These are phyloP conservation scores for Chaunax sp. DNA, from an alignment of 2,797 vertebrate genomes.

Conservation along the genomic window DNA sequence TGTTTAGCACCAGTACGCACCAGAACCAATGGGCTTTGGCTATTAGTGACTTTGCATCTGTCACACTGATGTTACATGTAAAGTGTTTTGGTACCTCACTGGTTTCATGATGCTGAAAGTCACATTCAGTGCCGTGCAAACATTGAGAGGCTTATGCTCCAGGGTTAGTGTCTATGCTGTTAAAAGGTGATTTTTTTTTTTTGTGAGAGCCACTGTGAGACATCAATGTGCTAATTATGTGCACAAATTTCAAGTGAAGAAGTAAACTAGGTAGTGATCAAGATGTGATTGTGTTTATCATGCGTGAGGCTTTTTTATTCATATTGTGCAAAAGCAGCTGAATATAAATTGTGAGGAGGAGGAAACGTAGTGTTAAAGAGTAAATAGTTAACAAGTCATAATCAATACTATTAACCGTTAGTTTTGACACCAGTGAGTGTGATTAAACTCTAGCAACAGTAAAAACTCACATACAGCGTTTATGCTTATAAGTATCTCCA, in stretches of 20 bases:
- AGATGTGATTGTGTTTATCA: slow-evolving; percentile 30
- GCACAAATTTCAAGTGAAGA: slow-evolving; percentile 35
- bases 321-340: slow-evolving; percentile 71
- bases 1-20: slow-evolving; percentile 59
- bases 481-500: slow-evolving; percentile 43
- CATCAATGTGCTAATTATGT: slow-evolving; percentile 18
- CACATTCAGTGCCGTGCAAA: slow-evolving; percentile 60
- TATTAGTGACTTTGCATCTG: slow-evolving; percentile 34
- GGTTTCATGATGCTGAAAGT: slow-evolving; percentile 34
- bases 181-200: slow-evolving; percentile 11
- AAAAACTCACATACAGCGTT: slow-evolving; percentile 47
- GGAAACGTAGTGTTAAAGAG: slow-evolving; percentile 52
- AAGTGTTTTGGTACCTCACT: slow-evolving; percentile 29
- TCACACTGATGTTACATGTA: slow-evolving; percentile 14
- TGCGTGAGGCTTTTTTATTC: slow-evolving; percentile 51
- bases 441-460: slow-evolving; percentile 44
- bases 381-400: slow-evolving; percentile 25
- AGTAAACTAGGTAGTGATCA: slow-evolving; percentile 57
- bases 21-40: slow-evolving; percentile 49
- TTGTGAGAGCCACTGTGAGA: slow-evolving; percentile 20
- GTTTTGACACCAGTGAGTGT: slow-evolving; percentile 48
- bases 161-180: slow-evolving; percentile 3
- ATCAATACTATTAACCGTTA: slow-evolving; percentile 19
- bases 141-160: slow-evolving; percentile 35
- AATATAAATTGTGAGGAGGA: slow-evolving; percentile 43